phyloP scores from a whole-genome alignment of 1,140 invertebrate genomes.

The Hylaeus volcanicus region DNA sequence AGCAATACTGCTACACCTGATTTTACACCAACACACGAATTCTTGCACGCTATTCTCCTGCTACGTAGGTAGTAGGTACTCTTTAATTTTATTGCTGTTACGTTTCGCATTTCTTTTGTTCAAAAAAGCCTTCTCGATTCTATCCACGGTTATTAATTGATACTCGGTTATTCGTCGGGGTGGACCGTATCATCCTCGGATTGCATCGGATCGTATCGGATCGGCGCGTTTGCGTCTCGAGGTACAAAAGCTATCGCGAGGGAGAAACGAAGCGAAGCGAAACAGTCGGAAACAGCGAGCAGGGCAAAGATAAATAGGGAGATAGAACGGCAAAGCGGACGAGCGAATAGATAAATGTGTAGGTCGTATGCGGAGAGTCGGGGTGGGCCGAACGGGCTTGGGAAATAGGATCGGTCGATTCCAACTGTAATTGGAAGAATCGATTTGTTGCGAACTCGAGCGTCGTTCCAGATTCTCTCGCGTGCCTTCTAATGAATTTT shows the following conservation, averaged over 20 bases:
- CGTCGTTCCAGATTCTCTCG: constrained; percentile 42
- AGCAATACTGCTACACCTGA: not conserved
- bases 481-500: constrained; percentile 49
- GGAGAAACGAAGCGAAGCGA: not conserved
- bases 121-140: not conserved
- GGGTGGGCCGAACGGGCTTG: not conserved
- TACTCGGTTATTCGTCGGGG: not conserved
- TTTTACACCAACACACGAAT: not conserved
- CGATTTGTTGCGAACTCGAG: constrained; percentile 47
- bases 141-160: constrained; percentile 35
- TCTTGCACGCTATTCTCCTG: not conserved
- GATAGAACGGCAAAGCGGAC: constrained; percentile 29
- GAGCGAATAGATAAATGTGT: constrained; percentile 40
- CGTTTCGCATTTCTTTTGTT: no score
- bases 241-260: not conserved
- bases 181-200: constrained; percentile 19
- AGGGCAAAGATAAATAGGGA: constrained; percentile 35
- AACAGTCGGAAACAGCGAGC: not conserved
- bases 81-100: no score
- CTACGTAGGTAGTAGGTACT: not conserved
- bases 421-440: constrained; percentile 52
- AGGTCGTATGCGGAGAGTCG: not conserved
- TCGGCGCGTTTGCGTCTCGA: not conserved
- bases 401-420: constrained; percentile 50
- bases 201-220: not conserved